Percentiles rank a stretch among this genome's conserved stretches.
Conservation (phyloP, 1,140 invertebrate species). For the Sesamia nonagrioides region DNA sequence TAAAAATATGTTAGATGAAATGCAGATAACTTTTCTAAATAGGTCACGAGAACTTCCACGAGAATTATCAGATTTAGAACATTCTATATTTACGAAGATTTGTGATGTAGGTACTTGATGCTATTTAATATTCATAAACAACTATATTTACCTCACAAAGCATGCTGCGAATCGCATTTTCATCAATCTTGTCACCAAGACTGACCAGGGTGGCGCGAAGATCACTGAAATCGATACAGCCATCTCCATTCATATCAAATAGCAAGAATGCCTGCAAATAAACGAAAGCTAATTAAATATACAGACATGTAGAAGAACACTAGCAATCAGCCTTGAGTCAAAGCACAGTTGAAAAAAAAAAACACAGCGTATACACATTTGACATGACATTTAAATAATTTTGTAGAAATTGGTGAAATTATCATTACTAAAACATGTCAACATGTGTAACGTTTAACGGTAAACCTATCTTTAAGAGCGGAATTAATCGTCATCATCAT, state of each 20-base stretch:
- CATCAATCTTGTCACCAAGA: slow-evolving; percentile 87
- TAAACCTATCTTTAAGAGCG: too few species aligned
- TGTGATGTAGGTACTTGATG: too few species aligned
- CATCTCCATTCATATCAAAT: slow-evolving; percentile 89
- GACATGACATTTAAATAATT: too few species aligned
- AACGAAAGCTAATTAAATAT: slow-evolving; percentile 15
- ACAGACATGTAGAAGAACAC: neutral
- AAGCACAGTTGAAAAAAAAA: neutral
- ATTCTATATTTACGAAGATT: neutral
- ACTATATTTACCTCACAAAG: slow-evolving; percentile 86
- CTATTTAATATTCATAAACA: slow-evolving; percentile 5
- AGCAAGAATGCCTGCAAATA: slow-evolving; percentile 88
- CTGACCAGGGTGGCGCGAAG: slow-evolving; percentile 88
- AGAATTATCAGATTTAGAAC: neutral
- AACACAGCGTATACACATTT: neutral
- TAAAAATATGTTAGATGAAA: neutral
- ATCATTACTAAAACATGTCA: too few species aligned
- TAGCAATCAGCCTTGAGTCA: neutral
- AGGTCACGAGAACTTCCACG: neutral
- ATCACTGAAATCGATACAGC: slow-evolving; percentile 88
- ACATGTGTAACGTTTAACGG: too few species aligned
- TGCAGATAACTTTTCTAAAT: neutral
- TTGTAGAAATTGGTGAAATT: too few species aligned
- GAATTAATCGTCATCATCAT: too few species aligned
- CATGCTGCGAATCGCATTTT: slow-evolving; percentile 88